These are phyloP conservation scores for Sebastes reedi DNA, from an alignment of 2,797 vertebrate species.

Conservation along the genomic window DNA sequence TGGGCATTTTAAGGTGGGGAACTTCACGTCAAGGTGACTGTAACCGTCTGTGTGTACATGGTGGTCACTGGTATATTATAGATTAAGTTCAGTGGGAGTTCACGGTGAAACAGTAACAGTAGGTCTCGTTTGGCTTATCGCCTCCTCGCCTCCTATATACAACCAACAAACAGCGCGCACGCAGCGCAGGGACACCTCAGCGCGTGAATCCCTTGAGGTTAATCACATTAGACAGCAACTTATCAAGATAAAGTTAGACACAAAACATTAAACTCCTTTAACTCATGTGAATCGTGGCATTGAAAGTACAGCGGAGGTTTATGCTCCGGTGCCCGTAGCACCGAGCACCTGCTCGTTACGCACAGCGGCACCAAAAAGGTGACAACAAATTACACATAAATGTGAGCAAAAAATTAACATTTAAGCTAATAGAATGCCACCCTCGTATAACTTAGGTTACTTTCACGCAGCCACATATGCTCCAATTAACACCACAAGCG, in stretches of 20 bases:
- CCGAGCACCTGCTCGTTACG: slow-evolving; percentile 51
- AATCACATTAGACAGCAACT: slow-evolving; percentile 72
- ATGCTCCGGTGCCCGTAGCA: slow-evolving; percentile 1
- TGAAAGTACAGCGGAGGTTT: background rate
- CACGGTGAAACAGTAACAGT: background rate
- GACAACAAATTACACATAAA: slow-evolving; percentile 1
- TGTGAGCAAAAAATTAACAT: too few species aligned
- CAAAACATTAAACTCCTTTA: slow-evolving; percentile 30
- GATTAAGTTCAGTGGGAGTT: slow-evolving; percentile 13
- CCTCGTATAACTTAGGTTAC: background rate
- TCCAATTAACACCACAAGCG: background rate
- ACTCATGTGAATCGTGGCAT: slow-evolving; percentile 1
- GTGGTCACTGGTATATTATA: background rate
- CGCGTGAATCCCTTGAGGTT: slow-evolving; percentile 50
- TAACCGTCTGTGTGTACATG: too few species aligned
- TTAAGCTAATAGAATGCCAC: background rate
- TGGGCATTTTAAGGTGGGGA: accelerated
- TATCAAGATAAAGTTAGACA: slow-evolving; percentile 60
- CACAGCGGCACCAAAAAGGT: slow-evolving; percentile 25
- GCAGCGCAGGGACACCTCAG: background rate
- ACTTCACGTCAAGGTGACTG: background rate
- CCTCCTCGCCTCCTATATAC: background rate
- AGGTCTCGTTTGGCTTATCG: slow-evolving; percentile 22
- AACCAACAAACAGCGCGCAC: background rate
- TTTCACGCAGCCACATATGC: background rate